Percentiles rank a stretch among this genome's conserved stretches.
Evolutionary conservation across 2,113 vertebrate species (phyloP).

Genomic region (Electrona antarctica): DNA sequence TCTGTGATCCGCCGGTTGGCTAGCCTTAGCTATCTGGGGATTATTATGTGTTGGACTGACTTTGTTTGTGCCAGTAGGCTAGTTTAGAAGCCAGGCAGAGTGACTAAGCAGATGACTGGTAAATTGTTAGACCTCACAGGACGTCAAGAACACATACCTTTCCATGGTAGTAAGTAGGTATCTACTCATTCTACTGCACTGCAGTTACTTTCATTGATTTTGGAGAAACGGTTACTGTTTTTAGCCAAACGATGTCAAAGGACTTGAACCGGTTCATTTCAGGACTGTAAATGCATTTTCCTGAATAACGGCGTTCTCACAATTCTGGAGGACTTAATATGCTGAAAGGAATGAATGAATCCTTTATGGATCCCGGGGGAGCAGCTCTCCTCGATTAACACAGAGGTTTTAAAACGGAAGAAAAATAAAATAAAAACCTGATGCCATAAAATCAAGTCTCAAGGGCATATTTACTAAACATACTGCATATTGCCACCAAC

Average conservation of each 20-base stretch:
- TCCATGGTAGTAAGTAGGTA: not conserved
- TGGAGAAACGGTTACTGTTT: not conserved
- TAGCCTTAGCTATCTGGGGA: constrained; percentile 29
- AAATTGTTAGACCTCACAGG: constrained; percentile 28
- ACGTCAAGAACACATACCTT: constrained; percentile 36
- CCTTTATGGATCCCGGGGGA: too few relatives aligned
- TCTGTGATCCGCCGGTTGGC: constrained; percentile 13
- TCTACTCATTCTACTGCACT: not conserved
- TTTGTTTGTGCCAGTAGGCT: constrained; percentile 28
- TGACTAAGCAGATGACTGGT: constrained; percentile 29
- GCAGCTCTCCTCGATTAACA: too few relatives aligned
- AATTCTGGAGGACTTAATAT: too few relatives aligned
- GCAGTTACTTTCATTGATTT: not conserved
- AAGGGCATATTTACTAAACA: too few relatives aligned
- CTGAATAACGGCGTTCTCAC: too few relatives aligned
- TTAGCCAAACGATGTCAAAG: too few relatives aligned
- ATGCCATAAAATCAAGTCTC: too few relatives aligned
- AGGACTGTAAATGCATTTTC: not conserved
- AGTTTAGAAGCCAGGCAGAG: constrained; percentile 18
- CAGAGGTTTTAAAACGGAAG: too few relatives aligned
- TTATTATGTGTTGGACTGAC: constrained; percentile 28
- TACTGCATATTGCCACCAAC: too few relatives aligned
- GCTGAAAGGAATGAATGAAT: too few relatives aligned
- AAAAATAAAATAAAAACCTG: too few relatives aligned
- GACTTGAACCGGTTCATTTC: not conserved